phyloP scores from a whole-genome alignment of 2,888 invertebrate species.

The Chrysolina oricalcia region DNA sequence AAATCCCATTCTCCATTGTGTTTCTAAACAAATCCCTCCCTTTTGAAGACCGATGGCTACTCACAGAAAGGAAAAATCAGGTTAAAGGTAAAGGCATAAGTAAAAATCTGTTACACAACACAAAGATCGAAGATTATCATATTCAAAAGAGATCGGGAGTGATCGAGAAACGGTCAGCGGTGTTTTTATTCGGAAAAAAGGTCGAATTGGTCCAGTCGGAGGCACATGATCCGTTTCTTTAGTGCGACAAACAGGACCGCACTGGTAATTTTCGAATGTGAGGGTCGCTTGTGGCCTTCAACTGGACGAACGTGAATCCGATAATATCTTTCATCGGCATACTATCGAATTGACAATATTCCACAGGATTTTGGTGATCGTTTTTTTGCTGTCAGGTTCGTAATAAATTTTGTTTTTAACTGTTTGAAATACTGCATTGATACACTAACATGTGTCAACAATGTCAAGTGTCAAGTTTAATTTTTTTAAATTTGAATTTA shows the following conservation, averaged over 20 bases:
- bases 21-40: slow-evolving; percentile 42
- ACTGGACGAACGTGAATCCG: no score
- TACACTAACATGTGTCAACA: no score
- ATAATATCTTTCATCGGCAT: no score
- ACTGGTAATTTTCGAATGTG: not conserved
- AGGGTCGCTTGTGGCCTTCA: not conserved
- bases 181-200: slow-evolving; percentile 62
- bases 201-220: slow-evolving; percentile 63
- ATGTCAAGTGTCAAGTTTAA: no score
- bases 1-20: slow-evolving; percentile 52
- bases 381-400: no score
- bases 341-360: no score
- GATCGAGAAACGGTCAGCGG: slow-evolving; percentile 66
- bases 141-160: slow-evolving; percentile 65
- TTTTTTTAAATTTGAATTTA: no score
- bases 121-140: slow-evolving; percentile 67
- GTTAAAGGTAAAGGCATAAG: slow-evolving; percentile 57
- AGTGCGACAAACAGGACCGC: slow-evolving; percentile 54
- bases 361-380: no score
- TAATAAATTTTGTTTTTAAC: no score
- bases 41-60: slow-evolving; percentile 51
- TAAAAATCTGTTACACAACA: slow-evolving; percentile 60
- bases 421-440: no score
- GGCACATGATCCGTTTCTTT: slow-evolving; percentile 67
- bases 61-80: slow-evolving; percentile 52